Conservation (phyloP, 2,888 invertebrate species). For the Macrophya annulata region DNA sequence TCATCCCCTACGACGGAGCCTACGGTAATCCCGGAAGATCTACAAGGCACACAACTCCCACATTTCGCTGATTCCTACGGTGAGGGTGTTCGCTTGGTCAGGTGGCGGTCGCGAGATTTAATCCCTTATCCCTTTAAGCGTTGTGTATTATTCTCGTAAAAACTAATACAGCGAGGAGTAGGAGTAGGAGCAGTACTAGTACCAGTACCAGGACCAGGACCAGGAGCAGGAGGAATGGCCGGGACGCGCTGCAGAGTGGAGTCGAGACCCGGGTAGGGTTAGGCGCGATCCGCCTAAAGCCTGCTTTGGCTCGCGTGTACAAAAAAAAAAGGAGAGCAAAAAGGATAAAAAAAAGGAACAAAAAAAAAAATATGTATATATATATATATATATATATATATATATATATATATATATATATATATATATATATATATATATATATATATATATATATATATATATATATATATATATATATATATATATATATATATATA, state of each 20-base stretch:
- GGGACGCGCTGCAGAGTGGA: conserved; percentile 20
- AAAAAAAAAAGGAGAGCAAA: conserved; percentile 55
- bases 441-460: too few species aligned
- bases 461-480: too few species aligned
- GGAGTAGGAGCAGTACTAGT: neutral
- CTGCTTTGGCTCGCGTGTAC: conserved; percentile 66
- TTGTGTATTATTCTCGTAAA: conserved; percentile 79
- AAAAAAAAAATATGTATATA: neutral
- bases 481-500: too few species aligned
- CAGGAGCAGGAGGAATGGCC: neutral
- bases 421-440: too few species aligned
- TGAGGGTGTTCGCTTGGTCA: conserved; percentile 68
- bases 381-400: too few species aligned
- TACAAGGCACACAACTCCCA: conserved; percentile 65
- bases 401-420: too few species aligned
- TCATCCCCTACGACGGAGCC: conserved; percentile 28
- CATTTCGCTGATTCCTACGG: conserved; percentile 49
- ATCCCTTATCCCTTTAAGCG: conserved; percentile 79
- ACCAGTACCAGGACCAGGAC: neutral
- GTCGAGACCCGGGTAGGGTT: conserved; percentile 48
- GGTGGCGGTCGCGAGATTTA: conserved; percentile 72
- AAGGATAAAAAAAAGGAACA: neutral
- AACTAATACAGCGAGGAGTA: conserved; percentile 74
- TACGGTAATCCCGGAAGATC: conserved; percentile 68
- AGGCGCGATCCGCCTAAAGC: conserved; percentile 72